Conservation (phyloP, 2,888 invertebrate species). For the Spodoptera picta region DNA sequence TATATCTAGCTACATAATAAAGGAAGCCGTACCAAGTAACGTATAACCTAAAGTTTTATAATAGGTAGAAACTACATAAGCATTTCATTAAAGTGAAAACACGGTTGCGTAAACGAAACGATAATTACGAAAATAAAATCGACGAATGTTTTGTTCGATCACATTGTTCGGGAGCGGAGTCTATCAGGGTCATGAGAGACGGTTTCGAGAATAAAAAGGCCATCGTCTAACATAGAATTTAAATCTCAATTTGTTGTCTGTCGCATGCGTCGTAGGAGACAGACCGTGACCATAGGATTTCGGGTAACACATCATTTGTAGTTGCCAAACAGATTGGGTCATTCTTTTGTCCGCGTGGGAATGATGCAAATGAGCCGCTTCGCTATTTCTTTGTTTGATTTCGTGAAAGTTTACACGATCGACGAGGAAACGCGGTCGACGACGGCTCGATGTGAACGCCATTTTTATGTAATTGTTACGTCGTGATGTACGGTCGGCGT, state of each 20-base stretch:
- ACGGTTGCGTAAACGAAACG: slow-evolving; percentile 36
- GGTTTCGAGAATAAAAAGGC: slow-evolving; percentile 67
- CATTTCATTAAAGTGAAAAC: slow-evolving; percentile 38
- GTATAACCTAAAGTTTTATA: slow-evolving; percentile 39
- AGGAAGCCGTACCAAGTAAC: slow-evolving; percentile 26
- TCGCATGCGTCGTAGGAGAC: slow-evolving; percentile 60
- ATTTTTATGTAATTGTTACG: slow-evolving; percentile 89
- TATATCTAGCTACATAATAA: slow-evolving; percentile 36
- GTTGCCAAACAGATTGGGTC: slow-evolving; percentile 87
- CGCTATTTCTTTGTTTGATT: slow-evolving; percentile 89
- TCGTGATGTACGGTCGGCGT: slow-evolving; percentile 70
- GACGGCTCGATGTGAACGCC: slow-evolving; percentile 85
- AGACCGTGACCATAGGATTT: slow-evolving; percentile 83
- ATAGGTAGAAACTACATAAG: slow-evolving; percentile 32
- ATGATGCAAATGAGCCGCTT: slow-evolving; percentile 87
- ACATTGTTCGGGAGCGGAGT: slow-evolving; percentile 45
- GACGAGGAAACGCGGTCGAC: slow-evolving; percentile 86
- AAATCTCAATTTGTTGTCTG: slow-evolving; percentile 69
- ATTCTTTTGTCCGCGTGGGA: slow-evolving; percentile 88
- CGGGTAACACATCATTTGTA: slow-evolving; percentile 83
- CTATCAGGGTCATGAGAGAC: slow-evolving; percentile 68
- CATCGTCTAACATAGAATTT: slow-evolving; percentile 64
- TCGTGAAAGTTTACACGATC: slow-evolving; percentile 89
- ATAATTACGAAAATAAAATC: slow-evolving; percentile 48
- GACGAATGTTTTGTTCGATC: slow-evolving; percentile 39